Conservation (phyloP, 1,140 invertebrate species). For the Samia ricini region DNA sequence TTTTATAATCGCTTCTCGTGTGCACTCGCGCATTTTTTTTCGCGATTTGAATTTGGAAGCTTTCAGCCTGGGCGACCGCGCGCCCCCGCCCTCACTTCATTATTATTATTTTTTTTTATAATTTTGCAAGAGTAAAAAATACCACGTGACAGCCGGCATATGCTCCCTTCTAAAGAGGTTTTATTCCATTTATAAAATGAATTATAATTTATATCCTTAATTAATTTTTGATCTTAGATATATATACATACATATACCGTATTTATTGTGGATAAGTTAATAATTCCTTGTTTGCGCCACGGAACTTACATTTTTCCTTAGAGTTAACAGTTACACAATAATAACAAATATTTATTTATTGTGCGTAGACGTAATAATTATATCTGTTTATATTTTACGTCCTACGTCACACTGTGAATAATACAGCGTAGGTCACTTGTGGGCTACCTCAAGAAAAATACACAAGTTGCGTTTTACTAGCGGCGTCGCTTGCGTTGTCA, state of each 20-base stretch:
- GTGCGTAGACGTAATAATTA: neutral
- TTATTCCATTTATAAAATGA: conserved; percentile 1
- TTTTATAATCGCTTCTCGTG: conserved; percentile 65
- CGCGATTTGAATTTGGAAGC: conserved; percentile 74
- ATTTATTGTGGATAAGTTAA: neutral
- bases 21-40: conserved; percentile 68
- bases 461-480: neutral
- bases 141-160: conserved; percentile 24
- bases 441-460: neutral
- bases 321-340: neutral
- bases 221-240: neutral
- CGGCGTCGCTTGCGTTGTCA: neutral
- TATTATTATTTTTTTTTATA: conserved; percentile 38
- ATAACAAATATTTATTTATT: neutral
- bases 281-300: neutral
- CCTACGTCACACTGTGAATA: neutral
- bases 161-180: neutral
- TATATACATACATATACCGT: too few species aligned
- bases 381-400: neutral
- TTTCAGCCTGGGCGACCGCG: conserved; percentile 65
- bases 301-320: neutral
- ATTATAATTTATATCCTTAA: neutral
- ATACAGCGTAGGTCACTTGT: neutral
- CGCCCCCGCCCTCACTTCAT: conserved; percentile 69
- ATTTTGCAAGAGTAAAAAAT: conserved; percentile 49